Evolutionary conservation across 2,797 vertebrate genomes (phyloP), one percentile per base, ranked within the genome.

Genomic region (Spatula versicolor): DNA sequence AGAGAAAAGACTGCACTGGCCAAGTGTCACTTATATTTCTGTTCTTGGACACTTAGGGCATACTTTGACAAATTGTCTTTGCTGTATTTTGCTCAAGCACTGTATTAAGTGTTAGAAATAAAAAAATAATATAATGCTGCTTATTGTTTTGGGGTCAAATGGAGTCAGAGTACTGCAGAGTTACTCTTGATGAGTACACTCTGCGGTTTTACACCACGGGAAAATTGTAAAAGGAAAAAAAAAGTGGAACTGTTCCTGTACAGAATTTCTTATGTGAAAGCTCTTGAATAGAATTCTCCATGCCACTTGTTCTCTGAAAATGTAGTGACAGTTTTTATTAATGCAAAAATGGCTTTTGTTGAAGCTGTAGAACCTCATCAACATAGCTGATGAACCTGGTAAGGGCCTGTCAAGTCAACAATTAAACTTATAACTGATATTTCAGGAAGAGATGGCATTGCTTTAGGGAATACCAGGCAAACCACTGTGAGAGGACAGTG

Each of bases 1-100:
- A 73, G 60, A 87, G 50, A 93, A 97, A 96, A 86, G 62, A 55
- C 66, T 71, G 52, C 63, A 33, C 19, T 79, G 80, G 85, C 73
- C 67, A 91, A 95, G 59, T 71, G 85, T 92, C 87, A 74, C 74
- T 82, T 86, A 59, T 81, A 41, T 71, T 93, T 91, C 87, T 91
- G 55, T 88, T 55, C 28, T 45, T 73, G 79, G 64, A 87, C 76
- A 78, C 26, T 91, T 56, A 56, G 69, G 39, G 66, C 39, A 2
- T 79, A 71, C n/a, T 92, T 92, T 56, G 31, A 37, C 31, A 83
- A 86, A 86, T 94, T 94, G 58, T 72, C 6, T 0, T 82, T 84
- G 59, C 52, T 59, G 25, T 81, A n/a, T 76, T 93, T 94, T 76
- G 15, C 30, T 79, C 50, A 93, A 92, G 88, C 35, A 54, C 6